Conservation (phyloP, 2,888 invertebrate species). For the Drosophila infuscata region DNA sequence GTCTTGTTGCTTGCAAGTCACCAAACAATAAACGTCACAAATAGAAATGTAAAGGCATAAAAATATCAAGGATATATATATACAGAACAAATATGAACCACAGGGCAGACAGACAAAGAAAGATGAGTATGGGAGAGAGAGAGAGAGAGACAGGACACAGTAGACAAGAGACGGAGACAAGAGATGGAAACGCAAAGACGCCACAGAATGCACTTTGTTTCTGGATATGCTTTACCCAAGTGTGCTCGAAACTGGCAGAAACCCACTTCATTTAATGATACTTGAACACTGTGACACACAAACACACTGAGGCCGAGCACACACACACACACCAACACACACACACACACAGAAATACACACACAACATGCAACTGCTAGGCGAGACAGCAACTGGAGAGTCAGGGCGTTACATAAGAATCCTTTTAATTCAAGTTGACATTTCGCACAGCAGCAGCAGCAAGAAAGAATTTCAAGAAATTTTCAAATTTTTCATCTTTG, state of each 20-base stretch:
- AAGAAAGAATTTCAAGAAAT: conserved; percentile 78
- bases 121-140: conserved; percentile 1
- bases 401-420: conserved; percentile 78
- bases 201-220: conserved; percentile 84
- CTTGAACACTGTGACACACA: conserved; percentile 83
- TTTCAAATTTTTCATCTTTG: conserved; percentile 81
- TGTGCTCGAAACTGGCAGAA: conserved; percentile 83
- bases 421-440: conserved; percentile 83
- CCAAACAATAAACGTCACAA: conserved; percentile 79
- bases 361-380: conserved; percentile 28
- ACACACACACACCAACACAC: conserved; percentile 30
- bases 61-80: conserved; percentile 77
- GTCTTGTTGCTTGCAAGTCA: conserved; percentile 68
- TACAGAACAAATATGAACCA: conserved; percentile 50
- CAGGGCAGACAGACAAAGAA: conserved; percentile 24
- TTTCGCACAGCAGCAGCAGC: conserved; percentile 71
- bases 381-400: conserved; percentile 57
- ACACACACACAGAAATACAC: not conserved
- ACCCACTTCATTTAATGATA: conserved; percentile 85
- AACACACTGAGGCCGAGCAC: conserved; percentile 72
- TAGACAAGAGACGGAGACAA: conserved; percentile 25
- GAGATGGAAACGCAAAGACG: conserved; percentile 71
- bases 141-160: conserved; percentile 2
- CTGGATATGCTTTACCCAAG: conserved; percentile 84
- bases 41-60: conserved; percentile 73